Conservation (phyloP, 2,113 vertebrate genomes). For the Eubucco bourcierii region DNA sequence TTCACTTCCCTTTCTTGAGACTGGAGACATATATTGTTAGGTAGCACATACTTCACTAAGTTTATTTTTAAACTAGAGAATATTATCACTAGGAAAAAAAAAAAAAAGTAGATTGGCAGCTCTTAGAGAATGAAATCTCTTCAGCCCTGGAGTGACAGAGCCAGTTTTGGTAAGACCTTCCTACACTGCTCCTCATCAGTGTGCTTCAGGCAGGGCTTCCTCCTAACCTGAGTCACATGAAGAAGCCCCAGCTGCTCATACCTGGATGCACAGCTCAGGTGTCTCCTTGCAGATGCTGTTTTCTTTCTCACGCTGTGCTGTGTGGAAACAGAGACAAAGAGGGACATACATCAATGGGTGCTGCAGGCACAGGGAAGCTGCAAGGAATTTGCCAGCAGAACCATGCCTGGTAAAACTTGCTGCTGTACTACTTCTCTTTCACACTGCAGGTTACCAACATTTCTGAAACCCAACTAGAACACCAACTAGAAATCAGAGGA, state of each 20-base stretch:
- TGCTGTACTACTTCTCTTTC: background rate
- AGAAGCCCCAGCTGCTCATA: background rate
- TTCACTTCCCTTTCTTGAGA: background rate
- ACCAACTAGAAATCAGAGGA: background rate
- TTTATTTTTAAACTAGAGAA: constrained; percentile 58
- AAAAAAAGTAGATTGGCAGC: constrained; percentile 41
- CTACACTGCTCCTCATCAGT: background rate
- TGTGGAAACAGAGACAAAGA: background rate
- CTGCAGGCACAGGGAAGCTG: background rate
- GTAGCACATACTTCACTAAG: constrained; percentile 49
- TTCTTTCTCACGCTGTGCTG: background rate
- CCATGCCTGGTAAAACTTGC: background rate
- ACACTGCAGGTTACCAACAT: background rate
- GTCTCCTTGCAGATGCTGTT: background rate
- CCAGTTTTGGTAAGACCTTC: constrained; percentile 46
- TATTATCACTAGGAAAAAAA: constrained; percentile 35
- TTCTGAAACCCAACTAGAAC: background rate
- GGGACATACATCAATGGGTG: background rate
- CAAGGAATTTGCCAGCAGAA: background rate
- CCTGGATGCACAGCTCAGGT: background rate
- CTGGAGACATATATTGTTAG: constrained; percentile 26
- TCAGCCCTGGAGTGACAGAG: constrained; percentile 36
- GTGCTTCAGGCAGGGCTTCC: background rate
- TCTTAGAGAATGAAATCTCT: constrained; percentile 43
- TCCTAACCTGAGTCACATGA: background rate